Evolutionary conservation across 2,113 vertebrate species (phyloP).

Genomic region (Poeciliopsis turrubarensis): DNA sequence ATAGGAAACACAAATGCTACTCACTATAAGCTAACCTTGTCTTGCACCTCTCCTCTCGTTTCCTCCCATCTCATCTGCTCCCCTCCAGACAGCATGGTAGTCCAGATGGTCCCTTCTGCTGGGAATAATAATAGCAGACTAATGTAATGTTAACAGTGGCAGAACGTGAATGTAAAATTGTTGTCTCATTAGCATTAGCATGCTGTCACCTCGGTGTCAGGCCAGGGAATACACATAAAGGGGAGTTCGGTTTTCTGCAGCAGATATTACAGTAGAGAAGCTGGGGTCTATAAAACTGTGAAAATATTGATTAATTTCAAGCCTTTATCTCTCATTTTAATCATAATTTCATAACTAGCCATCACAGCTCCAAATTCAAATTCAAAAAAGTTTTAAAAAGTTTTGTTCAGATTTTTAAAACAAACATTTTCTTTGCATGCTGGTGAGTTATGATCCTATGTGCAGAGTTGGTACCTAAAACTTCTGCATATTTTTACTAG

Average conservation of each 20-base stretch:
- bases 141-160: slow-evolving; percentile 73
- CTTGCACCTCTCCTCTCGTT: slow-evolving; percentile 19
- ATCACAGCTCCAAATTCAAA: background rate
- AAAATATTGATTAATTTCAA: too few species aligned
- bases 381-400: background rate
- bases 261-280: slow-evolving; percentile 37
- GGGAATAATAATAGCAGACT: slow-evolving; percentile 67
- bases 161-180: slow-evolving; percentile 66
- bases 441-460: background rate
- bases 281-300: slow-evolving; percentile 18
- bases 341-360: background rate
- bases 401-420: background rate
- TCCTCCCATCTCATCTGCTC: slow-evolving; percentile 8
- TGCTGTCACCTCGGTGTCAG: slow-evolving; percentile 55
- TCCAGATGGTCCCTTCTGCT: slow-evolving; percentile 68
- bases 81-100: slow-evolving; percentile 60
- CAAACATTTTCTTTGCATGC: background rate
- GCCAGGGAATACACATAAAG: slow-evolving; percentile 24
- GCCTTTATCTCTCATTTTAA: background rate
- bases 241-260: slow-evolving; percentile 30
- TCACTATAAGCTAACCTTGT: background rate
- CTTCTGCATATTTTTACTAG: too few species aligned
- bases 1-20: background rate
- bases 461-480: too few species aligned
- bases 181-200: slow-evolving; percentile 73